phyloP scores from a whole-genome alignment of 2,888 invertebrate species.

The Spatulosminthurus flaviceps region DNA sequence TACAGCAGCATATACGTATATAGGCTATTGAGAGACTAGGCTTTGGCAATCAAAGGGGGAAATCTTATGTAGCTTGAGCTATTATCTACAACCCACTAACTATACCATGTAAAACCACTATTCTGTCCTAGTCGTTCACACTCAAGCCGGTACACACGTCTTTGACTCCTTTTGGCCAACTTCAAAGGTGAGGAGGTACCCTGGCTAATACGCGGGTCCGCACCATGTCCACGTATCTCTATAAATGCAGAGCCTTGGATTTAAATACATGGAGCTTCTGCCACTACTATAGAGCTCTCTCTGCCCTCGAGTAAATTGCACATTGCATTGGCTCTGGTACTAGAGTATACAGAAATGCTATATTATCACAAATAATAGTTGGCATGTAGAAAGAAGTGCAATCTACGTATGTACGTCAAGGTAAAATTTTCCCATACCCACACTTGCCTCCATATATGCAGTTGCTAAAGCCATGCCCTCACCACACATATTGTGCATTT shows the following conservation, averaged over 20 bases:
- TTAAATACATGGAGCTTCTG: too few species aligned
- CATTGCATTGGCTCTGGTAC: too few species aligned
- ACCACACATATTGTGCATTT: too few species aligned
- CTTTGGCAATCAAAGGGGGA: slow-evolving; percentile 8
- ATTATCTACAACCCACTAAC: slow-evolving; percentile 34
- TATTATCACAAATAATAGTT: too few species aligned
- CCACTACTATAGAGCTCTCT: too few species aligned
- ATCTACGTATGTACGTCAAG: too few species aligned
- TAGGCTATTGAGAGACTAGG: neutral
- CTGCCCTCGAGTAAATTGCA: neutral
- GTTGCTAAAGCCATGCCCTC: too few species aligned
- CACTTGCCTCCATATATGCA: too few species aligned
- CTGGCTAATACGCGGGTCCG: neutral
- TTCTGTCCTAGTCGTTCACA: slow-evolving; percentile 23
- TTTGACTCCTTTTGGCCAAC: slow-evolving; percentile 8
- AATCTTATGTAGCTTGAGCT: slow-evolving; percentile 8
- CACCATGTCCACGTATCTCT: neutral
- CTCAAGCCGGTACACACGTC: slow-evolving; percentile 5
- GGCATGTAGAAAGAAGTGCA: too few species aligned
- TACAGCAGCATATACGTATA: neutral
- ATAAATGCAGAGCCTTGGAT: too few species aligned
- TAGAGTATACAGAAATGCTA: too few species aligned
- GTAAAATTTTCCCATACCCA: too few species aligned
- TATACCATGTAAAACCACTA: slow-evolving; percentile 34
- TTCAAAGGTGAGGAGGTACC: neutral